phyloP scores from a whole-genome alignment of 2,797 vertebrate species.

The Hippopotamyrus pictus region DNA sequence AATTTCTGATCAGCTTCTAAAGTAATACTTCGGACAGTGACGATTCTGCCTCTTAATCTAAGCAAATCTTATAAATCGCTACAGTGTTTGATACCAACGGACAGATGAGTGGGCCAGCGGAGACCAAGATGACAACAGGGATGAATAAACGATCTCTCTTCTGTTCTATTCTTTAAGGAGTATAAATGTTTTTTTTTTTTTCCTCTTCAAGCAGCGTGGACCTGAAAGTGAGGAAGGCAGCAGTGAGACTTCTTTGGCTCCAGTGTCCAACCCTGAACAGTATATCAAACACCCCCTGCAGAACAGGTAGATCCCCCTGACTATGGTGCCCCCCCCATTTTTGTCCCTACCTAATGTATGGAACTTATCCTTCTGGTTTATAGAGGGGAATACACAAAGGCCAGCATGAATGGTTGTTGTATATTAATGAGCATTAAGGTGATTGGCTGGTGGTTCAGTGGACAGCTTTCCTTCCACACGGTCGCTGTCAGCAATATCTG shows the following conservation, averaged over 20 bases:
- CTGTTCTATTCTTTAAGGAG: neutral
- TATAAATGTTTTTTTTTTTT: constrained; percentile 17
- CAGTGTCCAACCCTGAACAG: constrained; percentile 58
- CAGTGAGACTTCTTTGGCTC: constrained; percentile 46
- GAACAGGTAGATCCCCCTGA: constrained; percentile 58
- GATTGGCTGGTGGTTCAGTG: neutral
- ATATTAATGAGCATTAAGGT: neutral
- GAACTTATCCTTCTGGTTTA: neutral
- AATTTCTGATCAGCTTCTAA: neutral
- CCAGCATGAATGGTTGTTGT: neutral
- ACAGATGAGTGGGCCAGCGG: neutral
- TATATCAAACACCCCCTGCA: constrained; percentile 75
- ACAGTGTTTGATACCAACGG: neutral
- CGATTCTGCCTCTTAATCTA: neutral
- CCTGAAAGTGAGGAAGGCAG: constrained; percentile 62
- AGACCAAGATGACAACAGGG: neutral
- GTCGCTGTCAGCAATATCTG: neutral
- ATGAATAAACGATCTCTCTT: neutral
- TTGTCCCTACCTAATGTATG: neutral
- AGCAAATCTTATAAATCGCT: neutral
- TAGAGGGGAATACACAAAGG: neutral
- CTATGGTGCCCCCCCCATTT: neutral
- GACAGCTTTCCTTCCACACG: neutral
- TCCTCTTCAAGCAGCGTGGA: constrained; percentile 51
- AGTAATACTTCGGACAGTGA: neutral